phyloP scores from a whole-genome alignment of 2,888 invertebrate species.

The Conops quadrifasciatus region DNA sequence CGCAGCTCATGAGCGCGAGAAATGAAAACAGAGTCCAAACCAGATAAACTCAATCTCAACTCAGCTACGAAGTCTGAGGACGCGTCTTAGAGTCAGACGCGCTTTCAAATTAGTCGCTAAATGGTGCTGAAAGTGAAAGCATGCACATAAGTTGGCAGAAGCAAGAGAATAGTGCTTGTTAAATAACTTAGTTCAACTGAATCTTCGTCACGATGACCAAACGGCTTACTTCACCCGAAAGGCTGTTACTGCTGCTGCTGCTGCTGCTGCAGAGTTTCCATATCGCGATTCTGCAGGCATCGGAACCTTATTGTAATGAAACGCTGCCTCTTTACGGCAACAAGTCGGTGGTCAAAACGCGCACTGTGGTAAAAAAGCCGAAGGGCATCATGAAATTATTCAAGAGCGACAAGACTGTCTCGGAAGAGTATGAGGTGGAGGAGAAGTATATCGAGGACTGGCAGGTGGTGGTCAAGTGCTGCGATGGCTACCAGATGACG shows the following conservation, averaged over 20 bases:
- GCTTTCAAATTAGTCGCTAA: slow-evolving; percentile 8
- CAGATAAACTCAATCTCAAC: background rate
- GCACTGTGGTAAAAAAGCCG: slow-evolving; percentile 41
- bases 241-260: background rate
- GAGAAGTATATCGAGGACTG: slow-evolving; percentile 45
- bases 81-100: background rate
- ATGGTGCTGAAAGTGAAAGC: slow-evolving; percentile 13
- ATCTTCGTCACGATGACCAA: background rate
- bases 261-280: slow-evolving; percentile 17
- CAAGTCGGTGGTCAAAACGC: slow-evolving; percentile 48
- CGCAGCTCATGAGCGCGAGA: background rate
- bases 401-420: slow-evolving; percentile 44
- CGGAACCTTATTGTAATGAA: slow-evolving; percentile 49
- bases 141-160: background rate
- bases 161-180: background rate
- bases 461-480: slow-evolving; percentile 48
- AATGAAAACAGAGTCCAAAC: background rate
- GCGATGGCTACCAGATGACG: slow-evolving; percentile 50
- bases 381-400: slow-evolving; percentile 37
- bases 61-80: background rate
- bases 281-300: slow-evolving; percentile 22
- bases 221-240: background rate
- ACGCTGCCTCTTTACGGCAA: slow-evolving; percentile 45
- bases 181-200: slow-evolving; percentile 10
- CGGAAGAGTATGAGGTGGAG: slow-evolving; percentile 46